Percentiles rank a stretch among this genome's conserved stretches.
These are phyloP conservation scores for Zaprionus gabonicus DNA, from an alignment of 1,140 invertebrate species.

Conservation along the genomic window DNA sequence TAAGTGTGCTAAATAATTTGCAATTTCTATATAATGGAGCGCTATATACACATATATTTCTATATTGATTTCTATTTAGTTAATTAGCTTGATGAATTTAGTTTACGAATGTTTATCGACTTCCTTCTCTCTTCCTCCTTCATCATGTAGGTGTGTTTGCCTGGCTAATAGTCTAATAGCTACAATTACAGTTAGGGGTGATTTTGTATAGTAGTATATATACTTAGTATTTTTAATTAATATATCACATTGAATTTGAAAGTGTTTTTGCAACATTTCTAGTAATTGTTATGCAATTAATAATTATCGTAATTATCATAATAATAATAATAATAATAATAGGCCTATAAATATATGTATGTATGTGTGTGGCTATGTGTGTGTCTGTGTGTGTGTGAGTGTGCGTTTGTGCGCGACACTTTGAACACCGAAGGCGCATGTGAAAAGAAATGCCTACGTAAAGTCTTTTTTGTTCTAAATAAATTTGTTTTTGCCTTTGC, in stretches of 20 bases:
- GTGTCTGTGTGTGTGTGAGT: conserved; percentile 22
- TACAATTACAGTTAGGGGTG: conserved; percentile 58
- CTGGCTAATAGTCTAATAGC: conserved; percentile 71
- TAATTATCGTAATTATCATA: conserved; percentile 48
- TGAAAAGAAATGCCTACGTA: conserved; percentile 73
- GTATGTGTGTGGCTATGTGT: conserved; percentile 8
- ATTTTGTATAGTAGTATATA: conserved; percentile 40
- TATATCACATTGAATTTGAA: conserved; percentile 83
- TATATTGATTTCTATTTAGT: conserved; percentile 38
- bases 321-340: conserved; percentile 50
- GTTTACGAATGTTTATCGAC: conserved; percentile 40
- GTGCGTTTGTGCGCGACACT: conserved; percentile 33
- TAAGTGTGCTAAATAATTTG: conserved; percentile 75
- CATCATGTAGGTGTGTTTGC: conserved; percentile 52
- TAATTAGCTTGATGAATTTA: conserved; percentile 34
- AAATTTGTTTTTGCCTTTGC: background rate
- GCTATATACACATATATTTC: conserved; percentile 61
- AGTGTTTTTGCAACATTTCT: conserved; percentile 80
- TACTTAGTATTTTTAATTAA: conserved; percentile 67
- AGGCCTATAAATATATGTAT: conserved; percentile 55
- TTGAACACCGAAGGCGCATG: conserved; percentile 70
- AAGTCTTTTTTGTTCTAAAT: conserved; percentile 72
- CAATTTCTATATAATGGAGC: conserved; percentile 37
- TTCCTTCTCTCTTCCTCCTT: conserved; percentile 22
- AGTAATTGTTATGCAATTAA: conserved; percentile 63